Evolutionary conservation across 2,113 vertebrate species (phyloP), one percentile per base, ranked within the genome.

Genomic region (Acanthisitta chloris): DNA sequence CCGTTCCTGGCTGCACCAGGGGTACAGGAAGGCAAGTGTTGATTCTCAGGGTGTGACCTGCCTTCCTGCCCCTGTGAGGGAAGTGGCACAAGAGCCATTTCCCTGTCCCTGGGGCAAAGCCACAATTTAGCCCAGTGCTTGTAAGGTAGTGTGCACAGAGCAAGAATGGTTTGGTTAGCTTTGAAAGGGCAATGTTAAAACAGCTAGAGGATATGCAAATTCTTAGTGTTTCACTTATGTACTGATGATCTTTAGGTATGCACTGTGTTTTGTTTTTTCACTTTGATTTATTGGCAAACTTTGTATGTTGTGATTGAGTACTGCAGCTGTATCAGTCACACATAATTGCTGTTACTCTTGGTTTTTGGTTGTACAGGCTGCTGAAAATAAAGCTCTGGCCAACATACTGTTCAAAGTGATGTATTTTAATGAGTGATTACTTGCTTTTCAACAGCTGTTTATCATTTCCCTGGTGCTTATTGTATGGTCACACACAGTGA

Each of bases 301-400:
- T 49, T 65, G 58, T 88, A 38, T 84, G 83, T 34, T 0, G 17
- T 92, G 93, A 92, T 74, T 33, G 58, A 83, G 82, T 94, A 48
- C 90, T 88, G 55, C 80, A 57, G 18, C 52, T 62, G 43, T 90
- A 61, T 67, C 94, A n/a, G 82, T 91, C 94, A 61, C 94, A 48
- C 67, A 76, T 70, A 36, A 76, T 84, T 95, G 96, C 96, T 95
- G 79, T 77, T 91, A 92, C 86, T 92, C 76, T 94, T 88, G 48
- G 58, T 59, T 95, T 92, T 91, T n/a, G 42, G 76, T 86, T 95
- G 91, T 97, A 86, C 4, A 16, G 72, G 91, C 86, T 96, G 65
- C 86, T 96, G 57, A 76, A 91, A 94, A 96, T 95, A 95, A 96
- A 96, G 80, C 89, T 85, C 89, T 91, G 90, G 94, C 78, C 93